Evolutionary conservation across 2,888 invertebrate species (phyloP).

Genomic region (Leptodirus hochenwartii): DNA sequence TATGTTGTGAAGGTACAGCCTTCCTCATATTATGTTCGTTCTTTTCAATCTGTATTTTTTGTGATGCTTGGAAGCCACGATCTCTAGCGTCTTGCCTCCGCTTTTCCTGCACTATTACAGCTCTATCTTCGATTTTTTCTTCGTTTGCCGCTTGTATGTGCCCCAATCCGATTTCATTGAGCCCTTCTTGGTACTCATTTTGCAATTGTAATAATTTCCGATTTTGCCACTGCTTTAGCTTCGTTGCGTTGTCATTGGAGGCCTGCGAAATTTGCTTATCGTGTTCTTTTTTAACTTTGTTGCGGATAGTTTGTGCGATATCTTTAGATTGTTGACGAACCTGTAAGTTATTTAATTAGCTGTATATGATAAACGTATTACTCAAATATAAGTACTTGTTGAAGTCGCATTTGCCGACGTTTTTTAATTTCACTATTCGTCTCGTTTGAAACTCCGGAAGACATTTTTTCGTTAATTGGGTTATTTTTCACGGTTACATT

Average conservation of each 20-base stretch:
- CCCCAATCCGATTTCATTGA: conserved; percentile 31
- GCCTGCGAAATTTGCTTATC: conserved; percentile 30
- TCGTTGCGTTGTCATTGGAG: conserved; percentile 30
- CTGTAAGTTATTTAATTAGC: too few relatives aligned
- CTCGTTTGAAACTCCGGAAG: conserved; percentile 31
- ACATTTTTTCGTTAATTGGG: conserved; percentile 31
- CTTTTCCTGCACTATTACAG: conserved; percentile 13
- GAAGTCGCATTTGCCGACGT: conserved; percentile 36
- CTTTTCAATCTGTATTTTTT: conserved; percentile 22
- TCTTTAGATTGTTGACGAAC: conserved; percentile 43
- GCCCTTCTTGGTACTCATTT: conserved; percentile 30
- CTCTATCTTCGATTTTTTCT: conserved; percentile 21
- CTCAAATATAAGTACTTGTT: conserved; percentile 31
- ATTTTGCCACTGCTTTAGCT: conserved; percentile 33
- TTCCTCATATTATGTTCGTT: conserved; percentile 16
- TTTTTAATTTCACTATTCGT: conserved; percentile 35
- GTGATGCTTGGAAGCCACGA: conserved; percentile 26
- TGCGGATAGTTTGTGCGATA: conserved; percentile 34
- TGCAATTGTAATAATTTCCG: conserved; percentile 31
- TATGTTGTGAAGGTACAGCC: conserved; percentile 18
- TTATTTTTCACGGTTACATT: conserved; percentile 39
- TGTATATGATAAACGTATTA: background rate
- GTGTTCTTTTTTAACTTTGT: conserved; percentile 33
- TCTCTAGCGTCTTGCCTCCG: conserved; percentile 19
- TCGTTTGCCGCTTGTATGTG: conserved; percentile 28